phyloP scores from a whole-genome alignment of 2,113 vertebrate species.

The Acinonyx jubatus region DNA sequence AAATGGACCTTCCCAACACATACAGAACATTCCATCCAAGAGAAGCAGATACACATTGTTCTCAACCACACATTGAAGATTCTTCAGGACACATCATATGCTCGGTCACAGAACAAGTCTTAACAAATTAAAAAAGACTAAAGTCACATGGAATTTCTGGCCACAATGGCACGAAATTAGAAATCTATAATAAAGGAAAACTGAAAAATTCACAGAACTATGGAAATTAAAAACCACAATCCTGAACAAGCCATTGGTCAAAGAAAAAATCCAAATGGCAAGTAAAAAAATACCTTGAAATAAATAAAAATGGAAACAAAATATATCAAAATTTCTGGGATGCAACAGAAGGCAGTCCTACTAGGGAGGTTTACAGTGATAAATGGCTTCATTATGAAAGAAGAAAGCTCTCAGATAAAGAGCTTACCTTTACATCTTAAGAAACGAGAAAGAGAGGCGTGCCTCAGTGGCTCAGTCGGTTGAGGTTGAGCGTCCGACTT shows the following conservation, averaged over 20 bases:
- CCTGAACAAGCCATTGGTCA: neutral
- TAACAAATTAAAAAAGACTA: neutral
- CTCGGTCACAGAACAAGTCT: neutral
- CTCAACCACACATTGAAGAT: neutral
- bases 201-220: neutral
- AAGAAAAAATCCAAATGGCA: neutral
- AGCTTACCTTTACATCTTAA: neutral
- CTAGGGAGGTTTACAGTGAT: neutral
- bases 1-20: neutral
- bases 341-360: neutral
- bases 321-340: neutral
- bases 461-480: no score
- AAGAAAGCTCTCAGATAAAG: neutral
- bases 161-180: neutral
- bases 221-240: neutral
- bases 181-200: neutral
- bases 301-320: neutral
- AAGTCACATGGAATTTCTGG: neutral
- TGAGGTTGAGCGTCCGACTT: no score
- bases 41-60: neutral
- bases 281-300: neutral
- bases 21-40: neutral
- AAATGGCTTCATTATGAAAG: neutral
- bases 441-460: neutral
- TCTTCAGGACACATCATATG: neutral